Conservation (phyloP, 2,888 invertebrate species). For the Hirtodrosophila duncani region DNA sequence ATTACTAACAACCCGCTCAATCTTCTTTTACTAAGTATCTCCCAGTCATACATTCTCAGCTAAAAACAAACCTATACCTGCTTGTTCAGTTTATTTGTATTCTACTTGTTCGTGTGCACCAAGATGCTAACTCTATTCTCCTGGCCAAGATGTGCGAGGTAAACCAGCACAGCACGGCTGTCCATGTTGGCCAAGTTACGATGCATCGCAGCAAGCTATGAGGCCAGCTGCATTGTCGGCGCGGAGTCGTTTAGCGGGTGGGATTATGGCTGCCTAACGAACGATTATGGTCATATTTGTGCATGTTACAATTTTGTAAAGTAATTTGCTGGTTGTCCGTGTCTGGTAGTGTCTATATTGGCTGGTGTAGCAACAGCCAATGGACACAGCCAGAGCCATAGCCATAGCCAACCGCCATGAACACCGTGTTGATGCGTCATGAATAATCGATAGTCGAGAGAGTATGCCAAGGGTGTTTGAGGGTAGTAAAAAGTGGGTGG, state of each 20-base stretch:
- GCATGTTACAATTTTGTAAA: constrained; percentile 58
- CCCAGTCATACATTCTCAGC: too few relatives aligned
- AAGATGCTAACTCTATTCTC: too few relatives aligned
- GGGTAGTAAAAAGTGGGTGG: constrained; percentile 21
- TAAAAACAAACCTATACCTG: too few relatives aligned
- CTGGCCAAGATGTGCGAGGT: constrained; percentile 56
- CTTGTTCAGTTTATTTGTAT: too few relatives aligned
- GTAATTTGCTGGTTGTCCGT: constrained; percentile 44
- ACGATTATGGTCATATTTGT: constrained; percentile 57
- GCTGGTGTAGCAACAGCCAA: constrained; percentile 6
- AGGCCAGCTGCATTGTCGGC: constrained; percentile 24
- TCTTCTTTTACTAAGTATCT: too few relatives aligned
- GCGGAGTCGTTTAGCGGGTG: constrained; percentile 29
- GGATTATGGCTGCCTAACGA: constrained; percentile 47
- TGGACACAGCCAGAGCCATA: too few relatives aligned
- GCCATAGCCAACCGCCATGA: too few relatives aligned
- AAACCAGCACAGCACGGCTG: constrained; percentile 21
- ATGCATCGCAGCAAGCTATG: too few relatives aligned
- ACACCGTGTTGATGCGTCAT: constrained; percentile 46
- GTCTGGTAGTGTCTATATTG: background rate
- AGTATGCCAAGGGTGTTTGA: constrained; percentile 43
- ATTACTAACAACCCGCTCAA: too few relatives aligned
- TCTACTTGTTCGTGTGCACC: too few relatives aligned
- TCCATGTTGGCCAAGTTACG: constrained; percentile 30
- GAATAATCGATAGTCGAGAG: constrained; percentile 39